These are phyloP conservation scores for Phocoena phocoena DNA, from an alignment of 2,113 vertebrate genomes.

Conservation along the genomic window DNA sequence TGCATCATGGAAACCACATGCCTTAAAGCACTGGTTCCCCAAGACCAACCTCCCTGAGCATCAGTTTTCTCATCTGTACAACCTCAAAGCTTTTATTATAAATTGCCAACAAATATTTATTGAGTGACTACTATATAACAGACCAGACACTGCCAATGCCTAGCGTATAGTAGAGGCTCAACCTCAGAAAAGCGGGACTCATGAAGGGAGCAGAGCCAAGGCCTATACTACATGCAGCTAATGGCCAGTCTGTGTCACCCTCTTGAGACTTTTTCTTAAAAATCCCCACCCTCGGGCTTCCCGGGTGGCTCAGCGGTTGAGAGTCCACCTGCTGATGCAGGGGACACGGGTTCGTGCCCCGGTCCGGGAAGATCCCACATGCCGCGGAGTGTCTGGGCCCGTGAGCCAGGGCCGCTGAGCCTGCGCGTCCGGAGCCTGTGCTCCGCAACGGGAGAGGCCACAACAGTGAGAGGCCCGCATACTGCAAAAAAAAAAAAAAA, in stretches of 20 bases:
- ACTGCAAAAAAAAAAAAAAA: too few relatives aligned
- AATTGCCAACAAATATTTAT: not conserved
- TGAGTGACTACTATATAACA: not conserved
- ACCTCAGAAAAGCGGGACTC: not conserved
- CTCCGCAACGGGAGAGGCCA: too few relatives aligned
- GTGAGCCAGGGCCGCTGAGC: too few relatives aligned
- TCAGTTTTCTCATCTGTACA: not conserved
- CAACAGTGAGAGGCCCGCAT: too few relatives aligned
- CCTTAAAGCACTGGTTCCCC: not conserved
- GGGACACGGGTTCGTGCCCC: too few relatives aligned
- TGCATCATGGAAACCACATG: not conserved
- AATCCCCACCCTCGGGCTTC: not conserved
- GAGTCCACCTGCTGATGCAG: too few relatives aligned
- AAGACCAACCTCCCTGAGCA: not conserved
- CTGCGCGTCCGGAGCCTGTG: too few relatives aligned
- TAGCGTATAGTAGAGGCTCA: not conserved
- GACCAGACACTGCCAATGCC: not conserved
- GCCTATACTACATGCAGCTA: not conserved
- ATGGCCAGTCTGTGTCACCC: not conserved
- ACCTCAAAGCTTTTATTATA: not conserved
- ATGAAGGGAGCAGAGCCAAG: not conserved
- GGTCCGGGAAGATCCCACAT: too few relatives aligned
- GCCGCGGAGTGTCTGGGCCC: fast-evolving
- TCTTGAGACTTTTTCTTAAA: not conserved
- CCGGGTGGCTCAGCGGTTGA: too few relatives aligned